Conservation (phyloP, 2,113 vertebrate genomes). For the Emydocephalus ijimae region DNA sequence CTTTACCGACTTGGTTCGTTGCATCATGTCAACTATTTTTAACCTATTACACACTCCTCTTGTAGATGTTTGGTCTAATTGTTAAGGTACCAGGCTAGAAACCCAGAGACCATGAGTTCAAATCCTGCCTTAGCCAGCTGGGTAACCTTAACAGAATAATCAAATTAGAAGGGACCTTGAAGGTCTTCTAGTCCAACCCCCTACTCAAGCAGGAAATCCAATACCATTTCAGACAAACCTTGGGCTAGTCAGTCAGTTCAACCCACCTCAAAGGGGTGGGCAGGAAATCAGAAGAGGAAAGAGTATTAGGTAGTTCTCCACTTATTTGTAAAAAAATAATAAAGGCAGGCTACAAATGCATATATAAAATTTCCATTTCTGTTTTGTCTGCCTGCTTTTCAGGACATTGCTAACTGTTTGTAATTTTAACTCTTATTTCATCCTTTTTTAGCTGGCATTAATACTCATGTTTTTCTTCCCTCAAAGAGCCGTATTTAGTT, state of each 20-base stretch:
- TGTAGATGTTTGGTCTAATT: neutral
- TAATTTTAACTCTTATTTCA: neutral
- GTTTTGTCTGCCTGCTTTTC: neutral
- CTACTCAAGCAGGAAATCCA: too few relatives aligned
- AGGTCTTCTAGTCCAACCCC: neutral
- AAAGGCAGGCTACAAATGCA: neutral
- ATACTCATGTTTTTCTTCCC: neutral
- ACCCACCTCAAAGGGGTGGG: neutral
- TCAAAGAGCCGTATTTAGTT: conserved; percentile 52
- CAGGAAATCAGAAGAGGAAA: neutral
- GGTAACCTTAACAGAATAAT: neutral
- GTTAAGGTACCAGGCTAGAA: neutral
- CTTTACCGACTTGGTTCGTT: too few relatives aligned
- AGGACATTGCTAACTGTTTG: neutral
- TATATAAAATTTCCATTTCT: neutral
- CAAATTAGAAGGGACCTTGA: neutral
- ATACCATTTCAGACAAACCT: neutral
- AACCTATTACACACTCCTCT: neutral
- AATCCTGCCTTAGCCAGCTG: neutral
- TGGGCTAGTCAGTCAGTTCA: too few relatives aligned
- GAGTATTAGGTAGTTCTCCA: neutral
- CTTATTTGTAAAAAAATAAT: neutral
- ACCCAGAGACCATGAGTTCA: neutral
- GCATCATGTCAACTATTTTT: neutral
- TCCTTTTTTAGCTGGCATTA: neutral